Percentiles rank a stretch among this genome's conserved stretches.
These are phyloP conservation scores for Geophilus truncorum DNA, from an alignment of 2,888 invertebrate genomes.

Conservation along the genomic window DNA sequence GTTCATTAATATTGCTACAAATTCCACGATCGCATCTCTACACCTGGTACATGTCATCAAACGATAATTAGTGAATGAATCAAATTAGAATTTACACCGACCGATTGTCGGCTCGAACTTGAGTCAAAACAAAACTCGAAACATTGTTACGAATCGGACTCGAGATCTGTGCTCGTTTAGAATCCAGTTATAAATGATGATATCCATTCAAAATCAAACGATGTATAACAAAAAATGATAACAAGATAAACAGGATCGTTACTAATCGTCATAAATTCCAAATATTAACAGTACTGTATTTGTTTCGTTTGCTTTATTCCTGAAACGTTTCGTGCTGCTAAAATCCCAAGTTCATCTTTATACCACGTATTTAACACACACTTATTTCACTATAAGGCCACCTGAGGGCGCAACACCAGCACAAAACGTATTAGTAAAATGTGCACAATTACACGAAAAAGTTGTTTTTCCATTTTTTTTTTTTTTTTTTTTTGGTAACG, in stretches of 20 bases:
- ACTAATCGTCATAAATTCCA: not conserved
- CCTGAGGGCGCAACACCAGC: not conserved
- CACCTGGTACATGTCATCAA: not conserved
- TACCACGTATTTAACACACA: not conserved
- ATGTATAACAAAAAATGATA: not conserved
- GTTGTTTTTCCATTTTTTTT: not conserved
- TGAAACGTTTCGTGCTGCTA: not conserved
- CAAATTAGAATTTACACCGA: not conserved
- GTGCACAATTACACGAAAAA: not conserved
- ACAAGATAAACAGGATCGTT: not conserved
- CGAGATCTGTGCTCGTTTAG: not conserved
- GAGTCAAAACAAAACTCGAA: not conserved
- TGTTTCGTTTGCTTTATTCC: not conserved
- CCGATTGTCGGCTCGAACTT: not conserved
- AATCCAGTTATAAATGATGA: not conserved
- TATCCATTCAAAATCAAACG: not conserved
- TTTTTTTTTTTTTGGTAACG: not conserved
- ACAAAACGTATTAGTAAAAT: not conserved
- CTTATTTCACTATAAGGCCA: not conserved
- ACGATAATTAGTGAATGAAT: not conserved
- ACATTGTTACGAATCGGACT: not conserved
- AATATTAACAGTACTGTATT: not conserved
- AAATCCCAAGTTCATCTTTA: not conserved
- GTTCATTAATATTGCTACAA: not conserved
- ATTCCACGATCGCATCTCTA: not conserved